These are phyloP conservation scores for Caradrina kadenii DNA, from an alignment of 2,888 invertebrate genomes.

Conservation along the genomic window DNA sequence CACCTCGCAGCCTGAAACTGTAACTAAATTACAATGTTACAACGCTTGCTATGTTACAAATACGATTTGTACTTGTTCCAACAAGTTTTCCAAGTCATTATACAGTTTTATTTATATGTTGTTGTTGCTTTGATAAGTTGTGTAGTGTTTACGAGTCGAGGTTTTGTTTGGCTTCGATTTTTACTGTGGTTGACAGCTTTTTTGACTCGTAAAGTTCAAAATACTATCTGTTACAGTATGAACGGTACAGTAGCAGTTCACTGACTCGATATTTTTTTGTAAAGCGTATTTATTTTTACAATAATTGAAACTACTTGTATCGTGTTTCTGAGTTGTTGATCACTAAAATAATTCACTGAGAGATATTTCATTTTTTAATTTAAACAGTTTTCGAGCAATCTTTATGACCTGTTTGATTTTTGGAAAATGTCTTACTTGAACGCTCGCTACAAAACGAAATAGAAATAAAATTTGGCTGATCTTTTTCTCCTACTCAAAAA, in stretches of 20 bases:
- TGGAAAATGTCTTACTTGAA: no score
- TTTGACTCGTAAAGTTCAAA: not conserved
- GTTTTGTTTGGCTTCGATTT: slow-evolving; percentile 6
- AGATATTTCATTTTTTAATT: no score
- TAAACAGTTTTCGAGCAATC: no score
- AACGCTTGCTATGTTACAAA: slow-evolving; percentile 58
- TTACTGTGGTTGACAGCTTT: not conserved
- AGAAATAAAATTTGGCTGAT: not conserved
- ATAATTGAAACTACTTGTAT: rapidly evolving
- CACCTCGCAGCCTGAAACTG: slow-evolving; percentile 46
- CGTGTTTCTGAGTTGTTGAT: no score
- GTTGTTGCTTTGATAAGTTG: slow-evolving; percentile 47
- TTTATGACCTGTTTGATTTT: no score
- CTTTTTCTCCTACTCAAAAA: not conserved
- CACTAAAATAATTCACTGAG: no score
- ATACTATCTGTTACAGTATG: not conserved
- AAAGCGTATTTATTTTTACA: not conserved
- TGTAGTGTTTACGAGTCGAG: slow-evolving; percentile 38
- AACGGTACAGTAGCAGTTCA: not conserved
- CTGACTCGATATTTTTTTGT: not conserved
- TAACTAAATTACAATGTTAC: slow-evolving; percentile 50
- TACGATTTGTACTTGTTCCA: slow-evolving; percentile 58
- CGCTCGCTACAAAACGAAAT: not conserved
- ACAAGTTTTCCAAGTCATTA: slow-evolving; percentile 54
- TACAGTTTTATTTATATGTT: slow-evolving; percentile 55